Evolutionary conservation across 2,888 invertebrate species (phyloP), one percentile per base, ranked within the genome.

Genomic region (Ormyrus pomaceus): DNA sequence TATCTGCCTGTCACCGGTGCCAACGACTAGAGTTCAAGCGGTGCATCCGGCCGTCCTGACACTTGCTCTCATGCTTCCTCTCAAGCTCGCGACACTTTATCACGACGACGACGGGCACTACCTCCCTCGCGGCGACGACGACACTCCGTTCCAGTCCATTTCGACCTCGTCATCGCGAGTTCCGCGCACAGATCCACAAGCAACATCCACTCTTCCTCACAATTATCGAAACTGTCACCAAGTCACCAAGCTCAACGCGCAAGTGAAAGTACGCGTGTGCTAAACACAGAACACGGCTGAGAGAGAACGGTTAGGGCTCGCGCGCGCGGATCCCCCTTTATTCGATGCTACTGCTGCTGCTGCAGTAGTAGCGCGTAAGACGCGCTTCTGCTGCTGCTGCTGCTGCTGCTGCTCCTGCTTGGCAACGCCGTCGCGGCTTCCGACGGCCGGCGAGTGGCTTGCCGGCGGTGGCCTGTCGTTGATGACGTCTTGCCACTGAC

Each of bases 371-470:
- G 74, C 56, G 75, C 61, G 75, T 61, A 61, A 48, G 59, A 75
- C 46, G 68, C 56, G 50, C 64, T 64, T 64, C 51, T 13, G 53
- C 69, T 68, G n/a, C 34, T 58, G 53, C 70, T 55, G 50, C 50
- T 56, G 71, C 56, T 71, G 56, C 48, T 72, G 65, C 46, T 59
- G n/a, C 45, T 56, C 45, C 62, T 77, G 46, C 34, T 46, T 79
- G 69, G 70, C 68, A 65, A 65, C 65, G 50, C 59, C 46, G 58
- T 64, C 55, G 69, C 79, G 79, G 80, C 73, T 72, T 65, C 76
- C 76, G 68, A 70, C 76, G 71, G 75, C 76, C 68, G 64, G 72
- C 72, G 62, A 68, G 71, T 62, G 11, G 56, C 58, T 62, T 64
- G 59, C 70, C 58, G 58, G 51, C 58, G 62, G 34, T 34, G 34